A percentile compares a stretch with the other conserved stretches of the same genome.
These are phyloP conservation scores for Penaeus indicus DNA, from an alignment of 1,140 invertebrate genomes.

Conservation along the genomic window DNA sequence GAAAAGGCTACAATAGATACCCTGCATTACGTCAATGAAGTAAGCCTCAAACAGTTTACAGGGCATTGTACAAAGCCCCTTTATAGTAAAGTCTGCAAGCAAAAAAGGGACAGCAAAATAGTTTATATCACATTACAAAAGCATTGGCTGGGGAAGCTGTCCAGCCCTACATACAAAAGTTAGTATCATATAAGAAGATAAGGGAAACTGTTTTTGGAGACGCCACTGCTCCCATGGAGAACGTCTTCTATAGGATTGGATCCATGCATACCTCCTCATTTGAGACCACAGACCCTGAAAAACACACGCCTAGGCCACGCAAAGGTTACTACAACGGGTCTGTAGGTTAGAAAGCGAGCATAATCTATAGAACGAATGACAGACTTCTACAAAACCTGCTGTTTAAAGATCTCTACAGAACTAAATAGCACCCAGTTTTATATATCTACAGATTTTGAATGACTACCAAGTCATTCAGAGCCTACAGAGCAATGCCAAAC, in stretches of 20 bases:
- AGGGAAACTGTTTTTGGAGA: conserved; percentile 19
- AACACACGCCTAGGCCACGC: conserved; percentile 29
- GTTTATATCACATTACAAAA: conserved; percentile 55
- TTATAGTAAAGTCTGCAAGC: conserved; percentile 67
- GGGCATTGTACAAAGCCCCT: conserved; percentile 67
- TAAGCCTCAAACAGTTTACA: conserved; percentile 67
- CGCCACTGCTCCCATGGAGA: conserved; percentile 6
- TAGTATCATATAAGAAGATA: conserved; percentile 23
- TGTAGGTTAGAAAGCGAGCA: conserved; percentile 31
- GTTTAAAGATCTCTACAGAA: conserved; percentile 20
- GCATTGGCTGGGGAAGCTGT: conserved; percentile 45
- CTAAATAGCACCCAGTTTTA: conserved; percentile 3
- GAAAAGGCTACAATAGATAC: conserved; percentile 66
- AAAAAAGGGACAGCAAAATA: conserved; percentile 59
- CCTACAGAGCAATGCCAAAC: conserved; percentile 18
- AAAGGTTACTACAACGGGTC: conserved; percentile 31
- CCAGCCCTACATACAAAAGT: conserved; percentile 52
- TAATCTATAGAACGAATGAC: conserved; percentile 21
- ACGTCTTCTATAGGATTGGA: background rate
- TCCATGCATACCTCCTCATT: conserved; percentile 30
- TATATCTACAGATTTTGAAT: conserved; percentile 10
- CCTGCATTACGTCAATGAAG: conserved; percentile 67
- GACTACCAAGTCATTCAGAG: background rate
- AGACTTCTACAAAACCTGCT: conserved; percentile 20
- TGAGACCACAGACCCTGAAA: background rate